Evolutionary conservation across 2,888 invertebrate species (phyloP), one percentile per base, ranked within the genome.

Genomic region (Trimorus sp.): DNA sequence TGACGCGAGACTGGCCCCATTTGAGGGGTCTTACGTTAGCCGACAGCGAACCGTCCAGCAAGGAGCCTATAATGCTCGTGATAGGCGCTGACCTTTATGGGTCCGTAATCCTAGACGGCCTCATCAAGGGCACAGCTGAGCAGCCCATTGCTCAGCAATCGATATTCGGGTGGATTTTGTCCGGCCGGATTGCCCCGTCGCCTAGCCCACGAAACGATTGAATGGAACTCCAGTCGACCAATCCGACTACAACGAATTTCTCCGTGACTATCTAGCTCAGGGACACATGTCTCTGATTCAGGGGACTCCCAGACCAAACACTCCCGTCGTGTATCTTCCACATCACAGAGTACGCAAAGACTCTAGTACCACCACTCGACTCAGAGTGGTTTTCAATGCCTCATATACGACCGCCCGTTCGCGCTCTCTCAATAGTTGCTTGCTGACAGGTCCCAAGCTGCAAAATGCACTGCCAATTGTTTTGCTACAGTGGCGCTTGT

Each of bases 101-200:
- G n/a, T 11, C 62, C 7, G 26, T 62, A 7, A 11, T 62, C 1
- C n/a, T 11, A n/a, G 62, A 62, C 1, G 65, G 65, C 14, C 15
- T 65, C 1, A 1, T 42, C 14, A 65, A 65, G 14, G 65, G 65
- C 5, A 3, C 6, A 1, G 8, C 6, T 3, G 38, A 38, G 7
- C 37, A 65, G 1, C 65, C 49, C 6, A 51, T 65, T 7, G 65
- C 65, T 11, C 65, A 65, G 42, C 15, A 12, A 7, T 40, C 66
- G 7, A 49, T 66, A 0, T 66, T 66, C 14, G 63, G 63, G 3
- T 63, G 63, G 63, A 14, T 63, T 9, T n/a, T 63, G 7, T 49
- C 49, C 37, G 63, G 63, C 26, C 1, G 26, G 4, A 26, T 26
- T 26, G 26, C 14, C 15, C 45, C 42, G 7, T 7, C 15, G 1